phyloP scores from a whole-genome alignment of 2,888 invertebrate genomes.

The Unio delphinus region DNA sequence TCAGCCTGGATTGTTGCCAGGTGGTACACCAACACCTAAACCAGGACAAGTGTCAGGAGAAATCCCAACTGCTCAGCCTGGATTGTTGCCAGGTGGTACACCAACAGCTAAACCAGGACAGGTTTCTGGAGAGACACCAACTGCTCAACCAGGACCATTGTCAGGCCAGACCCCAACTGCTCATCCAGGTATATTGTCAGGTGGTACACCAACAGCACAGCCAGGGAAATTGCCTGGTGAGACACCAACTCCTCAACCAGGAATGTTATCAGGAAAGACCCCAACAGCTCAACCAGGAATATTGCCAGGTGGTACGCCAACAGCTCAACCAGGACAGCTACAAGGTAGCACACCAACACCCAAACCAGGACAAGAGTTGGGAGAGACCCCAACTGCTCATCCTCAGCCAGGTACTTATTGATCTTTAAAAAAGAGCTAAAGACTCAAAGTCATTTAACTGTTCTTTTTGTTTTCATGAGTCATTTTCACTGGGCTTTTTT shows the following conservation, averaged over 20 bases:
- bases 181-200: constrained; percentile 3
- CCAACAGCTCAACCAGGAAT: constrained; percentile 1
- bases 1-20: background rate
- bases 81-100: constrained; percentile 11
- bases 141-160: constrained; percentile 12
- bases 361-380: background rate
- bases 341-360: background rate
- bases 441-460: no score
- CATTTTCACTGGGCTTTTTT: no score
- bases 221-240: constrained; percentile 4
- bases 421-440: no score
- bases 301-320: background rate
- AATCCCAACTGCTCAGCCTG: constrained; percentile 7
- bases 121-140: constrained; percentile 6
- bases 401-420: background rate
- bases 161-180: constrained; percentile 7
- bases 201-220: constrained; percentile 5
- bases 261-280: background rate
- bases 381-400: constrained; percentile 4
- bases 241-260: constrained; percentile 4
- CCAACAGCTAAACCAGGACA: constrained; percentile 19
- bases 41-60: constrained; percentile 17
- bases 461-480: no score
- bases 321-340: background rate
- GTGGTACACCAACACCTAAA: background rate